Percentiles rank a stretch among this genome's conserved stretches.
These are phyloP conservation scores for Laticauda colubrina DNA, from an alignment of 2,113 vertebrate genomes.

Conservation along the genomic window DNA sequence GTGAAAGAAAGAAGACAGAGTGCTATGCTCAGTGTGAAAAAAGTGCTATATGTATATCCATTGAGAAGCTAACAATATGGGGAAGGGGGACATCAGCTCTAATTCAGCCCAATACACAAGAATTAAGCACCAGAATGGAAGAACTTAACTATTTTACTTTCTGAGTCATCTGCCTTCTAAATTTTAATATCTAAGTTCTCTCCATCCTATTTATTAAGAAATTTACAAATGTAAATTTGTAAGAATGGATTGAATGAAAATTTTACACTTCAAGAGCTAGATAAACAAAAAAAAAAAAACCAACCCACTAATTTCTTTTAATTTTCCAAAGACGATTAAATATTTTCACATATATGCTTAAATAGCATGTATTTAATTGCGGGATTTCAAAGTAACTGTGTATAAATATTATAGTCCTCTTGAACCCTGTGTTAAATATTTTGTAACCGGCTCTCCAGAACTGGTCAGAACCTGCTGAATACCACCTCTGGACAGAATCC, in stretches of 20 bases:
- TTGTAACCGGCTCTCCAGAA: no score
- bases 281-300: background rate
- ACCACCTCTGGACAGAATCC: no score
- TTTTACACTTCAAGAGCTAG: background rate
- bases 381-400: constrained; percentile 19
- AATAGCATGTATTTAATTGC: background rate
- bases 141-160: background rate
- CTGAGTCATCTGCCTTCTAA: background rate
- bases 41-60: background rate
- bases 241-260: background rate
- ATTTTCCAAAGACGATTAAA: background rate
- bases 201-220: background rate
- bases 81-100: background rate
- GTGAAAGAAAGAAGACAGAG: background rate
- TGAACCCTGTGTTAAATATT: background rate
- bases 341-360: background rate
- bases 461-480: no score
- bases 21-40: background rate
- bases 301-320: background rate
- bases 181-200: background rate
- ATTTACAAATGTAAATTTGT: background rate
- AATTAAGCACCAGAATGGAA: background rate
- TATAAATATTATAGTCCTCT: constrained; percentile 19
- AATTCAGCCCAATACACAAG: background rate
- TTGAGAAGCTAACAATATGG: background rate